Evolutionary conservation across 2,888 invertebrate genomes (phyloP).

Genomic region (Apamea monoglypha): DNA sequence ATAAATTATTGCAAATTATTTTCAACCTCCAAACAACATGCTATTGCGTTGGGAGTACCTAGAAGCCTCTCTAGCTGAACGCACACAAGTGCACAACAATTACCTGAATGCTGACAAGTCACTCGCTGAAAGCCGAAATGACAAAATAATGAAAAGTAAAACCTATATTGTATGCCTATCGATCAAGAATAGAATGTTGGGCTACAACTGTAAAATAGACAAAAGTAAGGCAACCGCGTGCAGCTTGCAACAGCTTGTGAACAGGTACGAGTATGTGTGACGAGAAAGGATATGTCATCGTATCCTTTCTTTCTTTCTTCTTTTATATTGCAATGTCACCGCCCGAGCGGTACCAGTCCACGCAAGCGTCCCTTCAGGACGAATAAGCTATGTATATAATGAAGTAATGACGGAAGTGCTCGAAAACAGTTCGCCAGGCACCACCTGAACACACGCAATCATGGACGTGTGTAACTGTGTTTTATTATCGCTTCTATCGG

Average conservation of each 20-base stretch:
- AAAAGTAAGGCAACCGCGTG: not conserved
- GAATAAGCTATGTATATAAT: not conserved
- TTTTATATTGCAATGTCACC: not conserved
- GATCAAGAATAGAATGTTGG: not conserved
- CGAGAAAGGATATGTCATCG: no score
- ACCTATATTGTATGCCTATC: not conserved
- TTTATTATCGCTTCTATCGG: not conserved
- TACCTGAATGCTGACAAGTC: not conserved
- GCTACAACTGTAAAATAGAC: not conserved
- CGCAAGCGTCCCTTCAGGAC: not conserved
- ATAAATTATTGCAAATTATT: not conserved
- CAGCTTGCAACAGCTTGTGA: not conserved
- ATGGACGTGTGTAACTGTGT: not conserved
- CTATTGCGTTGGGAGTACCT: not conserved
- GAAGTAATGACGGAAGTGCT: constrained; percentile 13
- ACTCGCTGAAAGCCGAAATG: not conserved
- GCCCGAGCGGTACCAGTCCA: not conserved
- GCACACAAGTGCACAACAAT: not conserved
- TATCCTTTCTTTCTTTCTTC: no score
- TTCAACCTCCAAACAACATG: not conserved
- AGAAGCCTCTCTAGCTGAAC: not conserved
- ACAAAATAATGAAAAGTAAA: not conserved
- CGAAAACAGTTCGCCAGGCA: not conserved
- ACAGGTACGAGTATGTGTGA: no score
- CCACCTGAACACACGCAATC: not conserved